Conservation (phyloP, 2,888 invertebrate genomes). For the Aphodius sticticus region DNA sequence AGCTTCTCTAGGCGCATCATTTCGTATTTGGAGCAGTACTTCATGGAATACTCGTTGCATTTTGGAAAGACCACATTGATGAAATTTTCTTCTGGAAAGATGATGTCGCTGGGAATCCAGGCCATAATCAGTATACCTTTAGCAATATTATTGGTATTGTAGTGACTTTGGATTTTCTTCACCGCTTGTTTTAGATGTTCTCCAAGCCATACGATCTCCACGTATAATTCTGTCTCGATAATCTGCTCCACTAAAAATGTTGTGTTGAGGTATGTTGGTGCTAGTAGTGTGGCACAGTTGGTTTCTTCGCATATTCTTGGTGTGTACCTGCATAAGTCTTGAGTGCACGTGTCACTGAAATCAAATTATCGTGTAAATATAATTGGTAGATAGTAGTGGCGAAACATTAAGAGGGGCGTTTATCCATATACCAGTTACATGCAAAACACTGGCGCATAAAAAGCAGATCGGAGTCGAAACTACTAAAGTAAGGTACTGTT, state of each 20-base stretch:
- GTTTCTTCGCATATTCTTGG: slow-evolving; percentile 64
- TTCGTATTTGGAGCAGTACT: slow-evolving; percentile 62
- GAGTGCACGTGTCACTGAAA: slow-evolving; percentile 62
- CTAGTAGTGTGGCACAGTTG: slow-evolving; percentile 62
- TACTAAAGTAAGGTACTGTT: too few species aligned
- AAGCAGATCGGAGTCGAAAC: too few species aligned
- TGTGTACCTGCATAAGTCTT: slow-evolving; percentile 63
- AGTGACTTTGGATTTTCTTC: slow-evolving; percentile 54
- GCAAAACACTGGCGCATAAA: too few species aligned
- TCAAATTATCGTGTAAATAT: slow-evolving; percentile 14
- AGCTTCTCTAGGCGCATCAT: slow-evolving; percentile 73
- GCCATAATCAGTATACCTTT: slow-evolving; percentile 68
- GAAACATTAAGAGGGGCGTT: too few species aligned
- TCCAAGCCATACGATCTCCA: slow-evolving; percentile 77
- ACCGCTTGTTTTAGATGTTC: slow-evolving; percentile 62
- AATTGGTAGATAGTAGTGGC: too few species aligned
- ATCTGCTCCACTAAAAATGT: slow-evolving; percentile 69
- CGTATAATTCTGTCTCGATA: slow-evolving; percentile 65
- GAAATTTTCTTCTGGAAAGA: slow-evolving; percentile 62
- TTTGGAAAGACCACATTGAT: slow-evolving; percentile 69
- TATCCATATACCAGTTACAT: too few species aligned
- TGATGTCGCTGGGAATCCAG: slow-evolving; percentile 72
- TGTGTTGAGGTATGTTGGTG: slow-evolving; percentile 63
- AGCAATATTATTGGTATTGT: slow-evolving; percentile 44
- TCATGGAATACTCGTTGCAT: slow-evolving; percentile 57